Conservation (phyloP, 2,113 vertebrate genomes). For the Ascaphus truei region DNA sequence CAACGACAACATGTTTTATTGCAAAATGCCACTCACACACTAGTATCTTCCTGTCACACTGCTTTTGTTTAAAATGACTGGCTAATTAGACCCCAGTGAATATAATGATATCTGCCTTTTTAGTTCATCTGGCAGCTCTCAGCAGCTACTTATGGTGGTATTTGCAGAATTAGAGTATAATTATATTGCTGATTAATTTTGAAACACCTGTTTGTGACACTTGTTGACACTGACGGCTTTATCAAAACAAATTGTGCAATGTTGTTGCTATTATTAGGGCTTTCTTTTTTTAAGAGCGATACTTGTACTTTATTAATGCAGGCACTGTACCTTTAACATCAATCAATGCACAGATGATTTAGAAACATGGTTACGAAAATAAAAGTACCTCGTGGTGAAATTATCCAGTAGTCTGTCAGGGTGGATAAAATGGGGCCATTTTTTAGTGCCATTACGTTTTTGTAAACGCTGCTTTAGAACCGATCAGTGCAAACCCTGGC, state of each 20-base stretch:
- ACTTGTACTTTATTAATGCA: no score
- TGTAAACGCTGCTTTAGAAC: not conserved
- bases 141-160: slow-evolving; percentile 1
- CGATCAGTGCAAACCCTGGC: not conserved
- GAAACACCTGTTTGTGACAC: slow-evolving; percentile 26
- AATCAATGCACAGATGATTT: no score
- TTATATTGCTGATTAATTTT: slow-evolving; percentile 27
- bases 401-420: not conserved
- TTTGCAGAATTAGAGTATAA: slow-evolving; percentile 23
- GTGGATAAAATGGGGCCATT: not conserved
- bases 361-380: no score
- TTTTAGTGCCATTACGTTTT: not conserved
- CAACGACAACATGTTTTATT: not conserved
- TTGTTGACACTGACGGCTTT: no score
- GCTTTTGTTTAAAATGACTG: slow-evolving; percentile 28
- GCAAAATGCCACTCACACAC: slow-evolving; percentile 6
- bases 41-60: slow-evolving; percentile 3
- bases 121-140: slow-evolving; percentile 11
- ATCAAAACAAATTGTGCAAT: no score
- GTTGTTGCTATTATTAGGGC: no score
- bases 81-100: slow-evolving; percentile 27
- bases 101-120: slow-evolving; percentile 8
- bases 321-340: no score
- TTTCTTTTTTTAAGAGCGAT: no score
- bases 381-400: not conserved